Conservation (phyloP, 2,888 invertebrate genomes). For the Margaritifera margaritifera region DNA sequence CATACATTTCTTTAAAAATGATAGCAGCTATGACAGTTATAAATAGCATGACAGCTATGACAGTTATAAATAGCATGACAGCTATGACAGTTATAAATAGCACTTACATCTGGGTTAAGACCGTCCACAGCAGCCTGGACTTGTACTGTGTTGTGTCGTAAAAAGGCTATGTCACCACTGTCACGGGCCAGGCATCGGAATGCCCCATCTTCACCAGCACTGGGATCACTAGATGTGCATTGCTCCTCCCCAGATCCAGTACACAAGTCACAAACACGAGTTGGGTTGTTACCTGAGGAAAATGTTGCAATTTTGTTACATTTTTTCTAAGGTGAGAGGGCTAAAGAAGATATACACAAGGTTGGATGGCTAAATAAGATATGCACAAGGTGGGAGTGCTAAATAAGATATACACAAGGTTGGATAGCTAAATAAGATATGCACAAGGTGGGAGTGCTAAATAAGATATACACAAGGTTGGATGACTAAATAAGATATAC, state of each 20-base stretch:
- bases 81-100: too few species aligned
- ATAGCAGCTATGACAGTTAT: too few species aligned
- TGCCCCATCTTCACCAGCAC: slow-evolving; percentile 90
- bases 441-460: too few species aligned
- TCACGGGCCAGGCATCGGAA: slow-evolving; percentile 86
- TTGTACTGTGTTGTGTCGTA: slow-evolving; percentile 74
- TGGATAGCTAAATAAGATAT: too few species aligned
- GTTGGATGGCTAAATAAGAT: too few species aligned
- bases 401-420: too few species aligned
- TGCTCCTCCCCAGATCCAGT: slow-evolving; percentile 76
- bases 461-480: too few species aligned
- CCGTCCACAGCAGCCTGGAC: not conserved
- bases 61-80: not conserved
- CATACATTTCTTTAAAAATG: too few species aligned
- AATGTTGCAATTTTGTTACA: not conserved
- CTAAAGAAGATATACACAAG: too few species aligned
- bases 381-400: too few species aligned
- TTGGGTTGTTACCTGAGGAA: slow-evolving; percentile 80
- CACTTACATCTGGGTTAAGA: slow-evolving; percentile 13
- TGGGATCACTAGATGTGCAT: slow-evolving; percentile 81
- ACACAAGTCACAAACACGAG: slow-evolving; percentile 87
- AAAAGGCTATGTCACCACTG: slow-evolving; percentile 89
- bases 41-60: not conserved
- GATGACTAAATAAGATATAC: too few species aligned
- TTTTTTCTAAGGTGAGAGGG: too few species aligned